Conservation (phyloP, 2,888 invertebrate species). For the Lasioglossum oenotherae region DNA sequence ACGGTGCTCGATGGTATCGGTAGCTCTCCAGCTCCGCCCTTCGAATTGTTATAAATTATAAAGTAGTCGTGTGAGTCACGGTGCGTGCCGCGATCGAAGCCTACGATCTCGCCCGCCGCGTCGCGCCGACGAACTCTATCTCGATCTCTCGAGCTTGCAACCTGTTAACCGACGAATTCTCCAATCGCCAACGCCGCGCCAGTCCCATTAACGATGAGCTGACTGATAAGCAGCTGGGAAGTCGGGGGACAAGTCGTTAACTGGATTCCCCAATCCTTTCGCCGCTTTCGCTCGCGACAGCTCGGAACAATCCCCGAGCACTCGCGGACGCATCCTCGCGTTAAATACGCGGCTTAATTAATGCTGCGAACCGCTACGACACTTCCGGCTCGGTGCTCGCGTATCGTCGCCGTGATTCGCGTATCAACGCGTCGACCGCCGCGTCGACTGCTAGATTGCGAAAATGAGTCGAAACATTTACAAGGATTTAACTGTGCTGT, state of each 20-base stretch:
- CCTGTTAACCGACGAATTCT: neutral
- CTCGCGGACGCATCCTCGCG: neutral
- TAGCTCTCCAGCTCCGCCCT: constrained; percentile 42
- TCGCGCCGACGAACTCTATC: neutral
- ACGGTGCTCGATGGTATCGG: neutral
- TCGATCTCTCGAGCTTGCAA: neutral
- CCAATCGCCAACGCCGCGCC: neutral
- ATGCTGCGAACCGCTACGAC: constrained; percentile 6
- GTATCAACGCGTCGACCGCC: neutral
- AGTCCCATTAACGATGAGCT: neutral
- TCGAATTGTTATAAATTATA: constrained; percentile 71
- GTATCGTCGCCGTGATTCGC: neutral
- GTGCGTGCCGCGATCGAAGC: constrained; percentile 37
- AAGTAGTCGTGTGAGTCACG: constrained; percentile 55
- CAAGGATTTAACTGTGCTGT: too few species aligned
- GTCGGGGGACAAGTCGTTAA: neutral
- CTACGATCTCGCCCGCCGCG: neutral
- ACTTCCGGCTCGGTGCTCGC: constrained; percentile 1
- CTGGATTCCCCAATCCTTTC: neutral
- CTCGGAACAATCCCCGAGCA: neutral
- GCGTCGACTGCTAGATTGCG: neutral
- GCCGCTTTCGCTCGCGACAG: neutral
- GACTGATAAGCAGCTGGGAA: neutral
- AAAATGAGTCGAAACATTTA: neutral
- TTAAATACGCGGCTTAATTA: constrained; percentile 39